Base-by-base conservation (phyloP, 2,113 vertebrate genomes). In the Nothoprocta perdicaria region DNA sequence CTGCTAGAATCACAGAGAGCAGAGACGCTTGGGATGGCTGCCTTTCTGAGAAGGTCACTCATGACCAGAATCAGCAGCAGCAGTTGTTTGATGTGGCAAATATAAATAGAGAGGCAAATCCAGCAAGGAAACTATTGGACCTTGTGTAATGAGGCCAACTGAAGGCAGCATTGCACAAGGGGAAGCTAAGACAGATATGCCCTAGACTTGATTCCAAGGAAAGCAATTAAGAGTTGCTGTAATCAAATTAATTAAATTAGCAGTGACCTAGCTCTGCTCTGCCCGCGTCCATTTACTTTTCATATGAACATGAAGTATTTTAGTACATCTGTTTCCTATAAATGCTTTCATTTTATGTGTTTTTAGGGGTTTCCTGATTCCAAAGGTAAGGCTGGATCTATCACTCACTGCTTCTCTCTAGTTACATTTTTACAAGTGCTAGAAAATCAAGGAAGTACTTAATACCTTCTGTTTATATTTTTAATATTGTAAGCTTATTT, bases 271-370 rank as follows among this genome's bases (percentile, higher is more conserved):
- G 74, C 48, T 66, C 46, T 89, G n/a, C 55, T 73, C 60, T 73
- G 45, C 15, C 84, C 92, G n/a, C 50, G 66, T 76, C 50, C 6
- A 40, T 73, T 94, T 91, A 55, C 55, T 91, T 94, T 89, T 84
- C 27, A 14, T 69, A 11, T 52, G 48, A 88, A 78, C 45, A 46
- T 12, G 6, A 87, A 81, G 21, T 84, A 27, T 4, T 9, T 61
- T 55, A 75, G 19, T 78, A 81, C 45, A 69, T 92, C 78, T 92
- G 58, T 84, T 95, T 94, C 66, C 67, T 76, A 41, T 65, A 79
- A 94, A 52, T 0, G 0, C n/a, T 76, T 79, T 35, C 14, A 38
- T 73, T 92, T 86, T 58, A n/a, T 76, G 31, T 71, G 58, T 3
- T 53, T 87, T 74, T 12, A 41, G 62, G 40, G 8, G 4, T 84